Percentiles rank a stretch among this genome's conserved stretches.
Evolutionary conservation across 2,888 invertebrate species (phyloP).

Genomic region (Sialis fuliginosa): DNA sequence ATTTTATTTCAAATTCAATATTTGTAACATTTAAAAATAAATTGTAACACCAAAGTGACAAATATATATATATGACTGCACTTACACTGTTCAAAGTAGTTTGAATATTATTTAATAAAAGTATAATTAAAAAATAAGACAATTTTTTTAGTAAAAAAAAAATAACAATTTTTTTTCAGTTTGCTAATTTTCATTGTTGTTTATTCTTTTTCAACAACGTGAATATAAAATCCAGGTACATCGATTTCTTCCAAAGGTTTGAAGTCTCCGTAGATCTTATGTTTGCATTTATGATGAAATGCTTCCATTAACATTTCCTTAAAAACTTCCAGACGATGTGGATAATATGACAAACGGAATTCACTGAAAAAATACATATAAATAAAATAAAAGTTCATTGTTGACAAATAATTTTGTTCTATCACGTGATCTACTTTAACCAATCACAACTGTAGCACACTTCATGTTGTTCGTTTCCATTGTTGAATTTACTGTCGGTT

Average conservation of each 20-base stretch:
- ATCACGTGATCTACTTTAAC: background rate
- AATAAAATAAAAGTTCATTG: background rate
- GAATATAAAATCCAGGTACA: conserved; percentile 70
- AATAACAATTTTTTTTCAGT: background rate
- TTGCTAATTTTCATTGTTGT: conserved; percentile 2
- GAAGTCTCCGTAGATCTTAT: conserved; percentile 69
- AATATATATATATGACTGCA: too few species aligned
- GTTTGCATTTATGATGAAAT: conserved; percentile 44
- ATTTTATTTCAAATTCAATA: too few species aligned
- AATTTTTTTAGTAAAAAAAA: background rate
- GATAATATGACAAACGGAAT: conserved; percentile 78
- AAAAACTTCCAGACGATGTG: conserved; percentile 59
- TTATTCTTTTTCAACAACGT: conserved; percentile 50
- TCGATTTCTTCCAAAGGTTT: conserved; percentile 42
- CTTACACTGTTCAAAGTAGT: too few species aligned
- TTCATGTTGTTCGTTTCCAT: too few species aligned
- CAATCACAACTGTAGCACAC: too few species aligned
- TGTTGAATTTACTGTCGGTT: too few species aligned
- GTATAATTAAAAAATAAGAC: background rate
- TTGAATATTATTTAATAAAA: background rate
- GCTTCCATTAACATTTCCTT: conserved; percentile 48
- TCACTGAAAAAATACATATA: conserved; percentile 34
- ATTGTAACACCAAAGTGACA: too few species aligned
- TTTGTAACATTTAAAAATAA: too few species aligned
- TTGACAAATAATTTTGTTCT: too few species aligned